phyloP scores from a whole-genome alignment of 2,113 vertebrate species.

The Azemiops feae region DNA sequence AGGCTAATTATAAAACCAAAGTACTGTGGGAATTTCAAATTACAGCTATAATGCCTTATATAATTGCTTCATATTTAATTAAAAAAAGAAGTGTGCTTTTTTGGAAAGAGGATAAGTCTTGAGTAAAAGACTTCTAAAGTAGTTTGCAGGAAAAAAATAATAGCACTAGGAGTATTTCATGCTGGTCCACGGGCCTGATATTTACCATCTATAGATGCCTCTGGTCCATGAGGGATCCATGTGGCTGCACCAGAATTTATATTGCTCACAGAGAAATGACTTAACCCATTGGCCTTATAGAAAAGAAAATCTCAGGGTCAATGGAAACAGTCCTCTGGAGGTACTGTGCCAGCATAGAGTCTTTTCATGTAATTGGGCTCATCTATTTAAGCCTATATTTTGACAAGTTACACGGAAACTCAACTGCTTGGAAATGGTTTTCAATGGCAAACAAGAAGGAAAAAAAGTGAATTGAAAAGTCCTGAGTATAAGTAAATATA shows the following conservation, averaged over 20 bases:
- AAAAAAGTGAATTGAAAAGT: not conserved
- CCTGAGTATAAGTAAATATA: not conserved
- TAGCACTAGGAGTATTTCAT: not conserved
- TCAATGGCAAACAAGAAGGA: not conserved
- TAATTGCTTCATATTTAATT: conserved; percentile 59
- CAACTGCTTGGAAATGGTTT: not conserved
- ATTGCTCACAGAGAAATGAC: not conserved
- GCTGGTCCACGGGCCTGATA: not conserved
- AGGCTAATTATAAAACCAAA: conserved; percentile 75
- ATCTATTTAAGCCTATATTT: not conserved
- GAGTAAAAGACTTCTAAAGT: conserved; percentile 23
- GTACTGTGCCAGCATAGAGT: not conserved
- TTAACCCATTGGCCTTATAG: not conserved
- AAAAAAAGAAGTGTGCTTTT: conserved; percentile 43
- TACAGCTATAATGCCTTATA: conserved; percentile 38
- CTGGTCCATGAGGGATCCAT: not conserved
- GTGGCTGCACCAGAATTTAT: not conserved
- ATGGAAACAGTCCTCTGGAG: not conserved
- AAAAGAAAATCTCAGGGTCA: not conserved
- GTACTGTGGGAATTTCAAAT: conserved; percentile 57
- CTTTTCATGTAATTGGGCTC: not conserved
- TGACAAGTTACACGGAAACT: not conserved
- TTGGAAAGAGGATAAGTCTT: conserved; percentile 35
- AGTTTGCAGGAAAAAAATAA: not conserved
- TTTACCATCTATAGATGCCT: not conserved